Evolutionary conservation across 2,113 vertebrate species (phyloP), one percentile per base, ranked within the genome.

Genomic region (Gymnogyps californianus): DNA sequence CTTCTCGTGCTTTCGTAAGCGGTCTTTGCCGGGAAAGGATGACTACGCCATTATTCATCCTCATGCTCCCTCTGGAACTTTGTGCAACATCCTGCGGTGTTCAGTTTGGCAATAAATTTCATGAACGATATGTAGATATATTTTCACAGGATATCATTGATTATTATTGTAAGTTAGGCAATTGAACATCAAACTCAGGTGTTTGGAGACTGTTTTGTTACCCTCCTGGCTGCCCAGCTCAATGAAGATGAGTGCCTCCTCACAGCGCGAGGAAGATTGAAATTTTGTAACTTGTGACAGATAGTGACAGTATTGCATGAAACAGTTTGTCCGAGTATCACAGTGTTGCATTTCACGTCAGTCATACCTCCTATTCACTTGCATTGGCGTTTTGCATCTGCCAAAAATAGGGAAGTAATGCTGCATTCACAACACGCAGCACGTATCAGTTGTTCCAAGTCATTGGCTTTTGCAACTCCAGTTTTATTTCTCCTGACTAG

Each of bases 21-120:
- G 3, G 3, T 16, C 40, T 80, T 69, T 96, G 95, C 95, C 93
- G 90, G 96, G 96, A 97, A 95, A 86, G 59, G 55, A 58, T 75
- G 69, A 96, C 92, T 94, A 54, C 51, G 14, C 34, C 72, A 32
- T 92, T 95, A 79, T 67, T 81, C 81, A 52, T 67, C 80, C 88
- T 94, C 66, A 38, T 46, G n/a, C 71, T 88, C 71, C 40, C 83
- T 40, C 75, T 47, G 71, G 47, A 95, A 70, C 55, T 65, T 88
- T 55, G 51, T 80, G 90, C 67, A 70, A 61, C 26, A 87, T 54
- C 88, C 80, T 46, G 55, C 9, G 3, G 12, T 11, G 25, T 21
- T 47, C 49, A n/a, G 1, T 21, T 31, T 3, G 34, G n/a, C 61
- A 72, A 24, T 24, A n/a, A 31, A 28, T 44, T 52, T 58, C 3